phyloP scores from a whole-genome alignment of 2,113 vertebrate species.

The Pipra filicauda region DNA sequence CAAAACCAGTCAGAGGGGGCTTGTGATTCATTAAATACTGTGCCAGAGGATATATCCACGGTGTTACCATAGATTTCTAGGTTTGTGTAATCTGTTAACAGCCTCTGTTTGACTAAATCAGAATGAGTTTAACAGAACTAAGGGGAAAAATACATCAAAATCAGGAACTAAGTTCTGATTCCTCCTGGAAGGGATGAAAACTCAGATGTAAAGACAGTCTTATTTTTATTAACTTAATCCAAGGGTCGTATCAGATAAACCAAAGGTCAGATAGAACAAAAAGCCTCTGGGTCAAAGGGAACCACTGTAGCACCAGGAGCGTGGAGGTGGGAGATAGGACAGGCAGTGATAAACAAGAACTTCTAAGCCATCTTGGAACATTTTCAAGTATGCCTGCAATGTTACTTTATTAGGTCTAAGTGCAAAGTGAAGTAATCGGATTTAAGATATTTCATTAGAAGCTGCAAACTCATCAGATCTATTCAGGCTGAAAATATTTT shows the following conservation, averaged over 20 bases:
- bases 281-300: neutral
- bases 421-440: neutral
- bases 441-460: neutral
- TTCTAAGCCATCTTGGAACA: neutral
- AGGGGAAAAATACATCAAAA: neutral
- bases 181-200: neutral
- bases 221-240: neutral
- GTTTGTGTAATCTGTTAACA: neutral
- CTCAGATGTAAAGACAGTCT: neutral
- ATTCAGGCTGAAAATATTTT: neutral
- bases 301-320: neutral
- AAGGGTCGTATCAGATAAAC: neutral
- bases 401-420: conserved; percentile 4
- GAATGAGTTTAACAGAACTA: neutral
- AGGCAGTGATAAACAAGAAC: neutral
- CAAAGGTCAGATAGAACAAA: neutral
- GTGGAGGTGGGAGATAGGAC: neutral
- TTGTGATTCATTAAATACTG: neutral
- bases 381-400: neutral
- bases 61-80: neutral
- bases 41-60: neutral
- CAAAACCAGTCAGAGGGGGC: neutral
- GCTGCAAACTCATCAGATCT: neutral
- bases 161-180: neutral
- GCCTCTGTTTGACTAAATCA: neutral